Base-by-base conservation (phyloP, 2,797 vertebrate genomes). In the Furcifer pardalis region DNA sequence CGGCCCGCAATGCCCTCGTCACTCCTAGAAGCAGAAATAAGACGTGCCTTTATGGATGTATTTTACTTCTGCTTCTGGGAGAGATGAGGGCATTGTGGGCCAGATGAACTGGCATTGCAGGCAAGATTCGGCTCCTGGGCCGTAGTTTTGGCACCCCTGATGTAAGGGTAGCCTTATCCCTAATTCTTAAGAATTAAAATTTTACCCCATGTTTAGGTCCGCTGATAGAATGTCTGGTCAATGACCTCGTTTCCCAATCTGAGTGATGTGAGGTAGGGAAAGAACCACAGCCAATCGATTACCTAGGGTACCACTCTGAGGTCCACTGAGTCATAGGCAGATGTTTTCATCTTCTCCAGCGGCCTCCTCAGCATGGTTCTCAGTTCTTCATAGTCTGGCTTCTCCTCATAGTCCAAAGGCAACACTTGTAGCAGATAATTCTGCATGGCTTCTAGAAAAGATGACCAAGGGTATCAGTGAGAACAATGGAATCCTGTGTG, bases 231-330 rank as follows among this genome's bases (percentile, higher is more conserved):
- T 30, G 9, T 13, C 10, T 1, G 8, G 23, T 40, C 9, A 30
- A 6, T 30, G 6, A 1, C 19, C 1, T 44, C 0, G 1, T 27
- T 35, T 5, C 1, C 10, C 25, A 27, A 30, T 5, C 1, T 5
- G 35, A 77, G 37, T 59, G 56, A 9, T 1, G 12, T 62, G 77
- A 7, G 69, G 42, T 1, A 23, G 7, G 0, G 7, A 35, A 32
- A 3, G 40, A 10, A 40, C 17, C 0, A 37, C 4, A 42, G 21
- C 72, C 13, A 42, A 88, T 15, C 6, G 4, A 21, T 90, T 85
- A 95, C 94, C 86, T 85, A 95, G 73, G 92, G 91, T 21, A 87
- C 92, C 60, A 92, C 60, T 66, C 0, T 75, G 66, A 94, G 81
- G 27, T 92, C 92, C 86, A 95, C 0, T 0, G 87, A 56, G 84